Conservation (phyloP, 2,797 vertebrate genomes). For the Molossus molossus region DNA sequence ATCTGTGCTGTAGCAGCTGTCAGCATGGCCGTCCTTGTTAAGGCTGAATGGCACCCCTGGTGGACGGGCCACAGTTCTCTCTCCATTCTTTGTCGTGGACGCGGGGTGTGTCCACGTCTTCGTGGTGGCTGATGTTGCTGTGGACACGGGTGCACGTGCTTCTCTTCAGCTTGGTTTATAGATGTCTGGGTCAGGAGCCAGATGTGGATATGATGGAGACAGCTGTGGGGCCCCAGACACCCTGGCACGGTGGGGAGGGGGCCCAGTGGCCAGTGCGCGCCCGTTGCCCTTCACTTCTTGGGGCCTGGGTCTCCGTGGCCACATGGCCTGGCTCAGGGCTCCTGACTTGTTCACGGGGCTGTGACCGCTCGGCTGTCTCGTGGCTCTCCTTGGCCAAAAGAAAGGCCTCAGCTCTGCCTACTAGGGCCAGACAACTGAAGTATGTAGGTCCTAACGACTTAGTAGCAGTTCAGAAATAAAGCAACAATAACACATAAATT, state of each 20-base stretch:
- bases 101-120: no score
- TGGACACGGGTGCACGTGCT: rapidly evolving
- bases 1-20: background rate
- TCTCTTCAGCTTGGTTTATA: no score
- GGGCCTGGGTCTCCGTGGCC: background rate
- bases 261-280: background rate
- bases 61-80: background rate
- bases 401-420: background rate
- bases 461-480: background rate
- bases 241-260: background rate
- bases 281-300: background rate
- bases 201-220: rapidly evolving
- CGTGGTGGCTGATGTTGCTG: rapidly evolving
- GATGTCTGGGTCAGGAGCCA: background rate
- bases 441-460: background rate
- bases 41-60: rapidly evolving
- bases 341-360: background rate
- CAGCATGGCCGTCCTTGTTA: background rate
- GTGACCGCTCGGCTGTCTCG: background rate
- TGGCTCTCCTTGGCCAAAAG: background rate
- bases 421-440: background rate
- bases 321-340: background rate
- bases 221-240: background rate
- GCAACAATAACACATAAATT: background rate
- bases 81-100: no score